phyloP scores from a whole-genome alignment of 1,140 invertebrate species.

The Stegodyphus dumicola region DNA sequence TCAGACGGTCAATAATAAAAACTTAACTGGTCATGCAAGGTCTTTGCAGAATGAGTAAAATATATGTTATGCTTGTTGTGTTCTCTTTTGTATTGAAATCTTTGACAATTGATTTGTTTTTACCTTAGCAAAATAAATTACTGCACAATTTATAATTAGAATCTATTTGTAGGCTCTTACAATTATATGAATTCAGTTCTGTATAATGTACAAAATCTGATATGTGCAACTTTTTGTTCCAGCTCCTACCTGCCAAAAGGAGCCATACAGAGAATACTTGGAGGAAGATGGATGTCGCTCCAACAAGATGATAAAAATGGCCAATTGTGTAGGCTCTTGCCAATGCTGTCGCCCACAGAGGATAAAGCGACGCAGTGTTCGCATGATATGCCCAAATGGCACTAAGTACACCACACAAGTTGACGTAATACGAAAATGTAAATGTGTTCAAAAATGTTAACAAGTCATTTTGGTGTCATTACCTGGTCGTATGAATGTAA shows the following conservation, averaged over 20 bases:
- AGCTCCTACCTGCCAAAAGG: constrained; percentile 87
- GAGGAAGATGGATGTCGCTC: constrained; percentile 90
- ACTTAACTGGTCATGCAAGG: too few relatives aligned
- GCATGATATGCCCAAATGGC: constrained; percentile 91
- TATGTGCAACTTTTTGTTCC: constrained; percentile 62
- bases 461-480: neutral
- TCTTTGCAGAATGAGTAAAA: too few relatives aligned
- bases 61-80: too few relatives aligned
- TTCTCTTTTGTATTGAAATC: too few relatives aligned
- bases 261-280: constrained; percentile 88
- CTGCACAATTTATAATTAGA: too few relatives aligned
- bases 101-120: too few relatives aligned
- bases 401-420: constrained; percentile 94
- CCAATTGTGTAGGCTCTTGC: constrained; percentile 81
- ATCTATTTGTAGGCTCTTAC: too few relatives aligned
- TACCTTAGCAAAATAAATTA: too few relatives aligned
- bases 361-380: constrained; percentile 91
- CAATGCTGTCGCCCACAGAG: constrained; percentile 89
- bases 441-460: constrained; percentile 68
- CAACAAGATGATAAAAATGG: constrained; percentile 87
- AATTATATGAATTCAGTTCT: too few relatives aligned
- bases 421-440: constrained; percentile 92
- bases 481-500: neutral
- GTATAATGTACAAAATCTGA: too few relatives aligned
- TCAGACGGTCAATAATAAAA: too few relatives aligned